Evolutionary conservation across 1,140 invertebrate genomes (phyloP), one percentile per base, ranked within the genome.

Genomic region (Scaptodrosophila lebanonensis): DNA sequence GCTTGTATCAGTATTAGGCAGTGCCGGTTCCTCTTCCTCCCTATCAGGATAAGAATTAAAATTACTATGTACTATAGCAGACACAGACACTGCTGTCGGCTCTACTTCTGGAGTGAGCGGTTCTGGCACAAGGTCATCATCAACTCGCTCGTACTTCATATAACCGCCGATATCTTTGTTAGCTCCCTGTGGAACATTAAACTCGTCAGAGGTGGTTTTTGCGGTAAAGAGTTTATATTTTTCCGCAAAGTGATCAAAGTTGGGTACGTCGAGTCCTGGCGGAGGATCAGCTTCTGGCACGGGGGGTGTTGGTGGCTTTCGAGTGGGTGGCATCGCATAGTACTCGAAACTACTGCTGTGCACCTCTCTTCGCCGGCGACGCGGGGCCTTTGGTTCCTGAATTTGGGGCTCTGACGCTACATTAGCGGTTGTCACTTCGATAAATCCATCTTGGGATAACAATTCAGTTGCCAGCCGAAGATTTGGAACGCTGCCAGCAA

Each of bases 171-270:
- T 57, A 22, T 69, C 13, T 25, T 77, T 76, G 20, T 16, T 51
- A 1, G 30, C 16, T 5, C 49, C 17, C 20, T 54, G 44, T 0
- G 50, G n/a, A 12, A 12, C 22, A 15, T 50, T 36, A 12, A 15
- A 7, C 15, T 16, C 8, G 9, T 22, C 27, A 8, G 2, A 13
- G 8, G 12, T 12, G 0, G 36, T 4, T 16, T 79, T 49, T 1
- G 50, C 60, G 29, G 68, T 77, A 3, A 77, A 68, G 8, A 84
- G 20, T 1, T 71, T 50, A 18, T 84, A 82, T 44, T 84, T 79
- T 11, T 84, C 67, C 3, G 82, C 79, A 11, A 84, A 71, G 22
- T 84, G 82, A 52, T 84, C 62, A 3, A 84, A 84, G 2, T 79
- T 72, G 2, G 82, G 70, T 12, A 83, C 83, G 3, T 66, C 67